Evolutionary conservation across 2,888 invertebrate genomes (phyloP).

Genomic region (Philhelius pedissequus): DNA sequence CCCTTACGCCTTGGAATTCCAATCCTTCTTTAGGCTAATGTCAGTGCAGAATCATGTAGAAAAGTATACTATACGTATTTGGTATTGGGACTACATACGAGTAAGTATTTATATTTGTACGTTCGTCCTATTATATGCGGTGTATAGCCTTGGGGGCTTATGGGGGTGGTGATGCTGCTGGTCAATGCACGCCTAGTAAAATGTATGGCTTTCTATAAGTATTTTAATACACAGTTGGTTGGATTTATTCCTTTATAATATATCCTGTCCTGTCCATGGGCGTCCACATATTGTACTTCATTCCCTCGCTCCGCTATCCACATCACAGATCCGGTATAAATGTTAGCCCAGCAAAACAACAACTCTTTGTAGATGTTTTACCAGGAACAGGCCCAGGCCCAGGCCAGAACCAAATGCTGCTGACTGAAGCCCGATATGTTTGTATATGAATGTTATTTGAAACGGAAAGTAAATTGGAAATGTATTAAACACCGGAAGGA

Average conservation of each 20-base stretch:
- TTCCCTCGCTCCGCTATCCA: not conserved
- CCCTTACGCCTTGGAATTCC: slow-evolving; percentile 1
- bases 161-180: slow-evolving; percentile 47
- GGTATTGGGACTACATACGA: no score
- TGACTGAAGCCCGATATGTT: slow-evolving; percentile 59
- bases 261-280: slow-evolving; percentile 69
- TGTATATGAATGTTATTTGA: slow-evolving; percentile 68
- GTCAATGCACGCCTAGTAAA: slow-evolving; percentile 52
- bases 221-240: slow-evolving; percentile 68
- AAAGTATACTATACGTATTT: not conserved
- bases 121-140: slow-evolving; percentile 3
- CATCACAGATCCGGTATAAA: not conserved
- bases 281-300: slow-evolving; percentile 64
- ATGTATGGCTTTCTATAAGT: slow-evolving; percentile 67
- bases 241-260: slow-evolving; percentile 69
- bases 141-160: slow-evolving; percentile 2
- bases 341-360: slow-evolving; percentile 24
- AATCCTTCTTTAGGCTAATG: slow-evolving; percentile 50
- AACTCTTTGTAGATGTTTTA: slow-evolving; percentile 8
- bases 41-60: slow-evolving; percentile 50
- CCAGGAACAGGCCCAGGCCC: not conserved
- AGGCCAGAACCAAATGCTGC: slow-evolving; percentile 55
- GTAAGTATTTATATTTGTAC: not conserved
- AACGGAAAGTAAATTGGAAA: slow-evolving; percentile 76
- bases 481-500: slow-evolving; percentile 77